Evolutionary conservation across 2,888 invertebrate genomes (phyloP).

Genomic region (Ryuthela nishihirai): DNA sequence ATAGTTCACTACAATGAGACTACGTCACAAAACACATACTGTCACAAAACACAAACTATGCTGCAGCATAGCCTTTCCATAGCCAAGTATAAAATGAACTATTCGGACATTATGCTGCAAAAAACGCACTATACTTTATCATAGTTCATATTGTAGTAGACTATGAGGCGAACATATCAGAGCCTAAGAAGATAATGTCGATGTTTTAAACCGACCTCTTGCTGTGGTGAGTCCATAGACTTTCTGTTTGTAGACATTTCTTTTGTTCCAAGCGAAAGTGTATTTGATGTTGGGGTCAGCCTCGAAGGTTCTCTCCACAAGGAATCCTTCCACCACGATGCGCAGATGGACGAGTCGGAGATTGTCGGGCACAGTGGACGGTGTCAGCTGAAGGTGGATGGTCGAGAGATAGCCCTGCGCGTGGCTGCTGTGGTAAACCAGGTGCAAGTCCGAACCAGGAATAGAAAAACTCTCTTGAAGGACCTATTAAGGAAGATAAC

Average conservation of each 20-base stretch:
- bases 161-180: too few species aligned
- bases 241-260: constrained; percentile 92
- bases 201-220: constrained; percentile 59
- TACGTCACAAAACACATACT: too few species aligned
- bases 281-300: constrained; percentile 95
- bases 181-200: too few species aligned
- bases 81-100: too few species aligned
- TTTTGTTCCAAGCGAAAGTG: constrained; percentile 94
- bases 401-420: constrained; percentile 91
- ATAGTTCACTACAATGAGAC: too few species aligned
- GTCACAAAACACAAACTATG: too few species aligned
- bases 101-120: too few species aligned
- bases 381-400: constrained; percentile 84
- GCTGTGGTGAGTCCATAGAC: constrained; percentile 96
- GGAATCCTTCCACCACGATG: constrained; percentile 90
- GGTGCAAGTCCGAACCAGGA: constrained; percentile 88
- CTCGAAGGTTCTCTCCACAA: constrained; percentile 89
- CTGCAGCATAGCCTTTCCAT: too few species aligned
- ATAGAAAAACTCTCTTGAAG: constrained; percentile 92
- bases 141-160: too few species aligned
- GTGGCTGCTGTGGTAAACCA: constrained; percentile 93
- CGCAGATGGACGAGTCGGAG: constrained; percentile 83
- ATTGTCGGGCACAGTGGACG: constrained; percentile 72
- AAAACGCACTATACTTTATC: too few species aligned
- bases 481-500: constrained; percentile 58